phyloP scores from a whole-genome alignment of 1,140 invertebrate genomes.

The Batillaria attramentaria region DNA sequence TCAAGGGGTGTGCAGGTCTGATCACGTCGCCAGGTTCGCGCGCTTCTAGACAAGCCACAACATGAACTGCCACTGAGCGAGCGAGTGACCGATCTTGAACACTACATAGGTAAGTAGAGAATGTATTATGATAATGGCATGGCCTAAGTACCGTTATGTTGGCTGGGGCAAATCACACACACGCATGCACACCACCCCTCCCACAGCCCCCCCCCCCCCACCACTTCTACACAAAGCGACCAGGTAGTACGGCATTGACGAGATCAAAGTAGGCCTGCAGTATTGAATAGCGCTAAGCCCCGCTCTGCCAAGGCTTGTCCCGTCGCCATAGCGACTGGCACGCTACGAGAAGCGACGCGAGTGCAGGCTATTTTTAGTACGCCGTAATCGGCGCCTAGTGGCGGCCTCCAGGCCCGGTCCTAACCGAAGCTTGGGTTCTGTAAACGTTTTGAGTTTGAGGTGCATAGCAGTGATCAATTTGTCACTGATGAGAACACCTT shows the following conservation, averaged over 20 bases:
- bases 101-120: slow-evolving; percentile 10
- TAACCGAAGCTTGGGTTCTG: too few species aligned
- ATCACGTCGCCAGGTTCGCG: neutral
- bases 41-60: neutral
- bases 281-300: neutral
- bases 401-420: too few species aligned
- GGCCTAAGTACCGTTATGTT: neutral
- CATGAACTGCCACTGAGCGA: neutral
- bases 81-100: slow-evolving; percentile 2
- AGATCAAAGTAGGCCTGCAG: neutral
- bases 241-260: neutral
- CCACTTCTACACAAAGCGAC: neutral
- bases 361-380: neutral
- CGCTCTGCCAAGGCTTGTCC: neutral
- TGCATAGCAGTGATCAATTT: too few species aligned
- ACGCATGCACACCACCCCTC: neutral
- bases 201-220: neutral
- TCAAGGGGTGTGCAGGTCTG: neutral
- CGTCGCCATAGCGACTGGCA: slow-evolving; percentile 17
- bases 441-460: too few species aligned
- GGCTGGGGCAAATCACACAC: neutral
- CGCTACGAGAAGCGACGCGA: neutral
- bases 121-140: slow-evolving; percentile 22
- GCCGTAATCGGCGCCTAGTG: neutral
- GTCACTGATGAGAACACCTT: too few species aligned